Evolutionary conservation across 2,888 invertebrate genomes (phyloP).

Genomic region (Troides helena): DNA sequence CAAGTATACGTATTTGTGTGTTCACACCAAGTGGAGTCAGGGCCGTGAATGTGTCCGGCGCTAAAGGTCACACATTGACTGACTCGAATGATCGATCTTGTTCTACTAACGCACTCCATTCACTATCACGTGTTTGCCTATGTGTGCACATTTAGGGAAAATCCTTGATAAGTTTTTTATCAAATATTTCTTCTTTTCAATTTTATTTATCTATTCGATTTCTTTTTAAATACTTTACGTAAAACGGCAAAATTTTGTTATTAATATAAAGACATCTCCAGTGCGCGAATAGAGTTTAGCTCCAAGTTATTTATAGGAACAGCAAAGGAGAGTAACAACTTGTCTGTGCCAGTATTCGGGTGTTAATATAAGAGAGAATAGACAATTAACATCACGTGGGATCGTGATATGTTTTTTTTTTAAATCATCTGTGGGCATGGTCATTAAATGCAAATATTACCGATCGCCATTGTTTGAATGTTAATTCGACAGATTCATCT

Average conservation of each 20-base stretch:
- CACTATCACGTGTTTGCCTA: conserved; percentile 34
- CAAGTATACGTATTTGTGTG: not conserved
- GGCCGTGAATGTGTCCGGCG: conserved; percentile 36
- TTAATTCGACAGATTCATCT: conserved; percentile 15
- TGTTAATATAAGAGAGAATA: too few species aligned
- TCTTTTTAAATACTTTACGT: too few species aligned
- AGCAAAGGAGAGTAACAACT: too few species aligned
- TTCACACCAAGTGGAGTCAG: not conserved
- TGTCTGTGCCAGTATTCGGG: too few species aligned
- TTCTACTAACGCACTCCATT: conserved; percentile 38
- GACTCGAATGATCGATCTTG: conserved; percentile 44
- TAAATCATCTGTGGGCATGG: not conserved
- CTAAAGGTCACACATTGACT: conserved; percentile 41
- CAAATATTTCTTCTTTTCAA: not conserved
- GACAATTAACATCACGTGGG: too few species aligned
- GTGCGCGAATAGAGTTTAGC: too few species aligned
- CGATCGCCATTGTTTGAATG: not conserved
- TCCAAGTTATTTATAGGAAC: too few species aligned
- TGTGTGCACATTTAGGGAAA: conserved; percentile 23
- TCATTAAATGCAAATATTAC: not conserved
- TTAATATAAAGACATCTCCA: too few species aligned
- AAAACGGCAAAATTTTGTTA: too few species aligned
- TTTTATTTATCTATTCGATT: not conserved
- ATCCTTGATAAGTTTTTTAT: not conserved
- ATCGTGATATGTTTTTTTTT: too few species aligned